Conservation (phyloP, 2,113 vertebrate genomes). For the Pelecanus crispus region DNA sequence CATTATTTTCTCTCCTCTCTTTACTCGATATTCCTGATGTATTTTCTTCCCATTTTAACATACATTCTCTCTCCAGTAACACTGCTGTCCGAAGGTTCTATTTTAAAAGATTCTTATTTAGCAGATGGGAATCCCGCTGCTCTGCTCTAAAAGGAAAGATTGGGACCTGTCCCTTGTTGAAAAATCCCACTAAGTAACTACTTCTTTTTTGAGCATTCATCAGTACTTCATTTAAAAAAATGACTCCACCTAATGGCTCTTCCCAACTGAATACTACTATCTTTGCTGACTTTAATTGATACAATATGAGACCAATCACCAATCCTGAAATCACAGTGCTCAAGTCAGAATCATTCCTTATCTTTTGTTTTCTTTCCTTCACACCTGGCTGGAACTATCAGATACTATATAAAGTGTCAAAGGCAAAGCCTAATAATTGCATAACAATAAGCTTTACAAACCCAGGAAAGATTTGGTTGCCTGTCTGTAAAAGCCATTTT, state of each 20-base stretch:
- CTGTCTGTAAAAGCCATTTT: neutral
- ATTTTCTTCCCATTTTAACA: neutral
- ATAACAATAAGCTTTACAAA: neutral
- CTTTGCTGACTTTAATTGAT: neutral
- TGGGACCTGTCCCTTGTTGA: neutral
- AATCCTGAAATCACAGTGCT: neutral
- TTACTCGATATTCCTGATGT: neutral
- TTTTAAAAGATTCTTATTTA: neutral
- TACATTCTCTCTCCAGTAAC: neutral
- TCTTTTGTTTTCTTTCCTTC: neutral
- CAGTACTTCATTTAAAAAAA: neutral
- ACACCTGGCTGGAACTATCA: neutral
- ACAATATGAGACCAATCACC: neutral
- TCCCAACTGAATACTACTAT: neutral
- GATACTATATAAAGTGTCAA: neutral
- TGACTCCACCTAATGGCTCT: neutral
- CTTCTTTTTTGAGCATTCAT: neutral
- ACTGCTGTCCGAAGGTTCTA: neutral
- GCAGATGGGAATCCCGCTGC: neutral
- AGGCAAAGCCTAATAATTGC: neutral
- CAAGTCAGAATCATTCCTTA: neutral
- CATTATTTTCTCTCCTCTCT: neutral
- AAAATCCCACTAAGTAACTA: neutral
- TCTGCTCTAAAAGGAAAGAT: neutral
- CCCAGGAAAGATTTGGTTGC: neutral